These are phyloP conservation scores for Amphimallon solstitiale DNA, from an alignment of 2,888 invertebrate genomes.

Conservation along the genomic window DNA sequence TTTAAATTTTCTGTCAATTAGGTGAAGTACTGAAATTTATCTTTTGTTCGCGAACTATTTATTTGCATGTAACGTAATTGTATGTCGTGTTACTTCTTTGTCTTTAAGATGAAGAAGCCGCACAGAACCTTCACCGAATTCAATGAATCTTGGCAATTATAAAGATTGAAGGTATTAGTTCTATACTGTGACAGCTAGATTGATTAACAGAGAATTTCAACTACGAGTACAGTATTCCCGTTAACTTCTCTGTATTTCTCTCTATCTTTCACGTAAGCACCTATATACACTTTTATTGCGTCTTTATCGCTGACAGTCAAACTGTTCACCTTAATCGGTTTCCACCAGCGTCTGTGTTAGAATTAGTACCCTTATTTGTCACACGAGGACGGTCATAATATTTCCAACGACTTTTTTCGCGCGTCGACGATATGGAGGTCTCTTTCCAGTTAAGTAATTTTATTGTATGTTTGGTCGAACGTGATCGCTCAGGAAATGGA, in stretches of 20 bases:
- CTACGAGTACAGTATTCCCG: constrained; percentile 36
- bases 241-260: constrained; percentile 28
- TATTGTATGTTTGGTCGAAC: constrained; percentile 29
- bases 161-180: constrained; percentile 49
- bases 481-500: constrained; percentile 19
- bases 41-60: neutral
- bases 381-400: constrained; percentile 30
- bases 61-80: constrained; percentile 11
- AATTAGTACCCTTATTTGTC: constrained; percentile 39
- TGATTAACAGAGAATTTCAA: constrained; percentile 46
- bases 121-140: constrained; percentile 8
- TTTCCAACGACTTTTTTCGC: constrained; percentile 23
- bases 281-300: neutral
- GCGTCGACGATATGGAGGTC: constrained; percentile 12
- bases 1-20: too few relatives aligned
- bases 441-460: constrained; percentile 30
- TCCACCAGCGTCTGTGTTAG: constrained; percentile 17
- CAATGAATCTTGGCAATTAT: constrained; percentile 46
- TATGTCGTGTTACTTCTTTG: neutral
- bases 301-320: constrained; percentile 6
- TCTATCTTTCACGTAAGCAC: constrained; percentile 6
- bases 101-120: neutral
- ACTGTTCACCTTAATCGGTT: constrained; percentile 34
- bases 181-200: constrained; percentile 47
- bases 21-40: too few relatives aligned